phyloP scores from a whole-genome alignment of 2,888 invertebrate genomes.

The Xanthostigma xanthostigma region DNA sequence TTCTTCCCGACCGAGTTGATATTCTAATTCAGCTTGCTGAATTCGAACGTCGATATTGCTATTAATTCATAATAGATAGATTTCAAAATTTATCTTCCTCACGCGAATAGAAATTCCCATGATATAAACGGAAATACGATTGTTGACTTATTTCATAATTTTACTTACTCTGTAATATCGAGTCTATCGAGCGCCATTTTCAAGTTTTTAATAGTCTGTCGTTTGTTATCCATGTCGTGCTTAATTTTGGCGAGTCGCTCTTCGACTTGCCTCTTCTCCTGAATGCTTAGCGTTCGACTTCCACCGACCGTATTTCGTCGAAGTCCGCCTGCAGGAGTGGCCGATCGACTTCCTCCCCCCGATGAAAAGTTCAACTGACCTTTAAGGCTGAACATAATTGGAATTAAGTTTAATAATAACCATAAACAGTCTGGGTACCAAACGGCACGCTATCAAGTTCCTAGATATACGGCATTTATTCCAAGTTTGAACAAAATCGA shows the following conservation, averaged over 20 bases:
- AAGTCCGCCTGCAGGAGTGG: conserved; percentile 20
- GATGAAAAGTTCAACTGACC: conserved; percentile 50
- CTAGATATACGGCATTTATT: too few species aligned
- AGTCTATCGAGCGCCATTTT: conserved; percentile 66
- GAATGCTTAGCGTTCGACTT: conserved; percentile 29
- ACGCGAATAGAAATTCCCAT: neutral
- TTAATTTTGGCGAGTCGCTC: conserved; percentile 41
- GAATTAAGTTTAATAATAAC: too few species aligned
- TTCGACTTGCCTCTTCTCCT: conserved; percentile 40
- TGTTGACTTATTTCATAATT: neutral
- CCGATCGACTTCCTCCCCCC: conserved; percentile 33
- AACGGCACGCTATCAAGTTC: too few species aligned
- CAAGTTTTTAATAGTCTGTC: conserved; percentile 65
- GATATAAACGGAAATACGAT: too few species aligned
- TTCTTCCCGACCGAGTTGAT: conserved; percentile 77
- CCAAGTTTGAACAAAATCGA: too few species aligned
- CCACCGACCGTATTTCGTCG: conserved; percentile 10
- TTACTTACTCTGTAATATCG: conserved; percentile 73
- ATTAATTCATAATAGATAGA: conserved; percentile 20
- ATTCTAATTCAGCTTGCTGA: conserved; percentile 80
- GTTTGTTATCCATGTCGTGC: conserved; percentile 62
- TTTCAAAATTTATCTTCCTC: too few species aligned
- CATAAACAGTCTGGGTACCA: too few species aligned
- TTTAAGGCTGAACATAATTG: conserved; percentile 33
- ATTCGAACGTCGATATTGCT: conserved; percentile 83